Evolutionary conservation across 2,797 vertebrate species (phyloP).

Genomic region (Danio choprae): DNA sequence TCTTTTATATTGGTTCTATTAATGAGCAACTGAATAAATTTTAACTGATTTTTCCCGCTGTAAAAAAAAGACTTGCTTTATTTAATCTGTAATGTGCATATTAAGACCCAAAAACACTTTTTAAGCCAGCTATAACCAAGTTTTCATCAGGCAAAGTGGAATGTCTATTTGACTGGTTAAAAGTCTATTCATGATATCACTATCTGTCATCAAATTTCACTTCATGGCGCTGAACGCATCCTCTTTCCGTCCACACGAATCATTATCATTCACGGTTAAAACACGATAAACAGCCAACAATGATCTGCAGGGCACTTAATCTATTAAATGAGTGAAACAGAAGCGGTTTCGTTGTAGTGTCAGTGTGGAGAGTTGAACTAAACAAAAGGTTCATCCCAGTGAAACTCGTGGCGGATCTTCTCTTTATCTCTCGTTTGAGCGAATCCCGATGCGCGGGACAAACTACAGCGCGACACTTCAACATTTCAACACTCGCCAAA

Average conservation of each 20-base stretch:
- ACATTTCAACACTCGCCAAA: background rate
- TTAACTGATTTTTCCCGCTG: background rate
- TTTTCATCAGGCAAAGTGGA: background rate
- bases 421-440: conserved; percentile 15
- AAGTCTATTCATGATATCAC: conserved; percentile 8
- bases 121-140: too few relatives aligned
- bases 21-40: background rate
- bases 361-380: conserved; percentile 9
- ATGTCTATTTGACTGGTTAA: background rate
- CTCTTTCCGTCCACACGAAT: background rate
- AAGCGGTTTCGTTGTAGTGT: background rate
- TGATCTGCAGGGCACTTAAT: background rate
- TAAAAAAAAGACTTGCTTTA: background rate
- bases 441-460: background rate
- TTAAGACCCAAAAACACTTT: too few relatives aligned
- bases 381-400: conserved; percentile 53
- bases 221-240: background rate
- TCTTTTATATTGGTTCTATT: background rate
- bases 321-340: background rate
- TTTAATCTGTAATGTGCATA: too few relatives aligned
- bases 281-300: background rate
- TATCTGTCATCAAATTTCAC: conserved; percentile 7
- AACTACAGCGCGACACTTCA: background rate
- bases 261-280: background rate
- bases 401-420: conserved; percentile 46